A percentile compares a stretch with the other conserved stretches of the same genome.
Conservation (phyloP, 2,888 invertebrate species). For the Agelastica alni region DNA sequence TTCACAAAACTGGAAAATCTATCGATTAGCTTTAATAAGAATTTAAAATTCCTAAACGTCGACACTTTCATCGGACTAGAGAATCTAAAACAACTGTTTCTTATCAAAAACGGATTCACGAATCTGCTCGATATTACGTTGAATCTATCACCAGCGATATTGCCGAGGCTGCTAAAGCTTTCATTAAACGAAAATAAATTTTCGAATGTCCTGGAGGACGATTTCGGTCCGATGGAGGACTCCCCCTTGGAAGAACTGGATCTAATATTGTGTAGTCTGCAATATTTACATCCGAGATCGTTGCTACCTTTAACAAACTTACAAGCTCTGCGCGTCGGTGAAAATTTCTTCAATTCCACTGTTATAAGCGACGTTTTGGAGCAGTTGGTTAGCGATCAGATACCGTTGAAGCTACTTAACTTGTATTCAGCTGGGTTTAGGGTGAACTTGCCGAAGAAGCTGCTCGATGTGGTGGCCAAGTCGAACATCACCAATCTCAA, state of each 20-base stretch:
- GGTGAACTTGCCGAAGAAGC: conserved; percentile 57
- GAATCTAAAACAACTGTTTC: conserved; percentile 58
- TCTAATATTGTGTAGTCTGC: conserved; percentile 61
- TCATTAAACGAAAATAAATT: conserved; percentile 63
- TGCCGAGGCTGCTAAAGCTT: conserved; percentile 59
- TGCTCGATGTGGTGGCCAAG: conserved; percentile 60
- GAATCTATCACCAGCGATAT: conserved; percentile 53
- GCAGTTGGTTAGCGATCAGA: conserved; percentile 50
- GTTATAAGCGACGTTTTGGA: conserved; percentile 57
- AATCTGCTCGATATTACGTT: conserved; percentile 56
- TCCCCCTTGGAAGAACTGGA: conserved; percentile 57
- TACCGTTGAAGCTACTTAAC: conserved; percentile 58
- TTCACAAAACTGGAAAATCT: conserved; percentile 59
- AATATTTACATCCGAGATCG: conserved; percentile 60
- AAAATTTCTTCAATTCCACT: conserved; percentile 60
- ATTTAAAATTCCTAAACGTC: conserved; percentile 56
- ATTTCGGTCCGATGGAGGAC: conserved; percentile 59
- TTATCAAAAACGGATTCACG: conserved; percentile 63
- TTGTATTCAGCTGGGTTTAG: conserved; percentile 62
- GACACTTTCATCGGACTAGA: conserved; percentile 60
- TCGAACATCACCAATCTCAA: conserved; percentile 59
- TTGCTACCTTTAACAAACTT: conserved; percentile 59
- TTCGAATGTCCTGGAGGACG: conserved; percentile 54
- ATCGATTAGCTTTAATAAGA: conserved; percentile 62
- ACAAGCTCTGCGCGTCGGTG: conserved; percentile 58